Evolutionary conservation across 2,113 vertebrate genomes (phyloP).

Genomic region (Bubo bubo): DNA sequence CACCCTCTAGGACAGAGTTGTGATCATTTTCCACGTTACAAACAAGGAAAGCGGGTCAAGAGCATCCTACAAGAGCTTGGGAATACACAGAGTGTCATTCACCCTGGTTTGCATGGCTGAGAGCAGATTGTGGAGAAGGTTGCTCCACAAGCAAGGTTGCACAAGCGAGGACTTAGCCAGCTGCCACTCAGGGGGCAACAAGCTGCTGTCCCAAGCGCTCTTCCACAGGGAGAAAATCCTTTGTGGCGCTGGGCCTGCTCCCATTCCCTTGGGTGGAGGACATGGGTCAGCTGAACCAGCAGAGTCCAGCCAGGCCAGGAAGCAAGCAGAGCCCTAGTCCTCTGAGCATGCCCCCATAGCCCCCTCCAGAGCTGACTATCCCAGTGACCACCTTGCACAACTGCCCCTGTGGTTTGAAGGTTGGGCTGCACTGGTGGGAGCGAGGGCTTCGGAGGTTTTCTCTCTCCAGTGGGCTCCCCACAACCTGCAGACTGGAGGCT

Average conservation of each 20-base stretch:
- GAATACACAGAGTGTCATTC: neutral
- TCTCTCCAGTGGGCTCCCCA: neutral
- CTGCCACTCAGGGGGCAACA: accelerated
- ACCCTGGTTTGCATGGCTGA: accelerated
- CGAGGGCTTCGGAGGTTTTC: accelerated
- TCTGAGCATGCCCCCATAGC: neutral
- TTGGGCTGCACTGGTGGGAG: neutral
- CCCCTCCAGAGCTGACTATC: neutral
- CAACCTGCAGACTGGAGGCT: accelerated
- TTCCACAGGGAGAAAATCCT: neutral
- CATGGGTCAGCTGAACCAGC: neutral
- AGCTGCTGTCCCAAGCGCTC: neutral
- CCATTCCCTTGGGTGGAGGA: neutral
- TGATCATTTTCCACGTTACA: accelerated
- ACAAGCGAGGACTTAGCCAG: neutral
- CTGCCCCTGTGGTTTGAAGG: neutral
- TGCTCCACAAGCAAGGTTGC: neutral
- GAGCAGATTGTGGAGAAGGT: neutral
- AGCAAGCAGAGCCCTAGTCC: neutral
- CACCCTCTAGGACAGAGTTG: neutral
- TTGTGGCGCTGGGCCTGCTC: accelerated
- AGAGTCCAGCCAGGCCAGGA: neutral
- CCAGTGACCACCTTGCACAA: accelerated
- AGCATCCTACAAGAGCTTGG: neutral
- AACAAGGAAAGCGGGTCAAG: neutral